Conservation (phyloP, 30 jellyfish, hydroid and myxozoan species). For the Phacellophora camtschatica region DNA sequence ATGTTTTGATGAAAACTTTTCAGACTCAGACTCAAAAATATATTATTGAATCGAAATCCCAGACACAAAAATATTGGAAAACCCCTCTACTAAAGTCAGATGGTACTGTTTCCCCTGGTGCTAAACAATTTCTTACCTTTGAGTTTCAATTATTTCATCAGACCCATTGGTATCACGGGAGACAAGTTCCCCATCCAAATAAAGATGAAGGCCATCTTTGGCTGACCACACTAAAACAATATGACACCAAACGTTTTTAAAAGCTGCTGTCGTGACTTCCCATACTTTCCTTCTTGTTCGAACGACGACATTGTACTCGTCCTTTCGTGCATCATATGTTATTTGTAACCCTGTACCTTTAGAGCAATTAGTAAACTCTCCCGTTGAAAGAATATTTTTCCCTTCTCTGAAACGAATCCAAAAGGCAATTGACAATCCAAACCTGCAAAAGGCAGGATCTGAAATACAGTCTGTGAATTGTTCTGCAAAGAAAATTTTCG, state of each 20-base stretch:
- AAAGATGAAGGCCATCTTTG: constrained; percentile 65
- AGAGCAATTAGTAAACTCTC: constrained; percentile 75
- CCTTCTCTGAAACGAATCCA: constrained; percentile 88
- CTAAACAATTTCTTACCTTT: constrained; percentile 14
- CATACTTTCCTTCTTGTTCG: constrained; percentile 54
- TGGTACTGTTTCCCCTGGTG: too few relatives aligned
- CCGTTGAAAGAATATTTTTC: constrained; percentile 74
- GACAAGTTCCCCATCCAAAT: constrained; percentile 60
- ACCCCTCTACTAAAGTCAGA: too few relatives aligned
- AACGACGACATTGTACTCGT: constrained; percentile 30
- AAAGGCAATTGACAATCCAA: constrained; percentile 71
- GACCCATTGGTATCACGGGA: constrained; percentile 31
- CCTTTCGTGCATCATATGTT: constrained; percentile 4
- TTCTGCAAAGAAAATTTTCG: too few relatives aligned
- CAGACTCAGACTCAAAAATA: too few relatives aligned
- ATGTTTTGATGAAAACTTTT: too few relatives aligned
- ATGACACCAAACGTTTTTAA: constrained; percentile 70
- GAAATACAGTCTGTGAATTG: constrained; percentile 20
- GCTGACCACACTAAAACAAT: constrained; percentile 66
- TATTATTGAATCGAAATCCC: too few relatives aligned
- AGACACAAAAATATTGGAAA: too few relatives aligned
- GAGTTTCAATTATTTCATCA: neutral
- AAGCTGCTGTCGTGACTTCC: constrained; percentile 36
- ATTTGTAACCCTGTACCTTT: constrained; percentile 85
- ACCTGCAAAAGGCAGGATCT: constrained; percentile 34